Evolutionary conservation across 2,888 invertebrate genomes (phyloP).

Genomic region (Actias luna): DNA sequence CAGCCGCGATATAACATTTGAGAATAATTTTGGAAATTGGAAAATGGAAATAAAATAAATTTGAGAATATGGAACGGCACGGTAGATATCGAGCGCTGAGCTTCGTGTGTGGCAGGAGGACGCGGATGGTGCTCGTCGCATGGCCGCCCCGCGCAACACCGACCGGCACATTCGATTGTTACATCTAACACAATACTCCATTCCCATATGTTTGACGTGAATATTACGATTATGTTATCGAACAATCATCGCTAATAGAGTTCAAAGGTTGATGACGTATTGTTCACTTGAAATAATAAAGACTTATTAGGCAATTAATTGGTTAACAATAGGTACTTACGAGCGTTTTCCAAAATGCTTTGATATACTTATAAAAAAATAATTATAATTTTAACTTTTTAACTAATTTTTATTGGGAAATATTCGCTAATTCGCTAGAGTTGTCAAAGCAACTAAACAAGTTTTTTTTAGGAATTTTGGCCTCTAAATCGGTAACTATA

Average conservation of each 20-base stretch:
- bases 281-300: conserved; percentile 2
- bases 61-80: background rate
- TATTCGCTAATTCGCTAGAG: too few relatives aligned
- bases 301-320: background rate
- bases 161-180: conserved; percentile 20
- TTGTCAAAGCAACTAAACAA: too few relatives aligned
- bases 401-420: too few relatives aligned
- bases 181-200: conserved; percentile 20
- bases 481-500: too few relatives aligned
- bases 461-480: too few relatives aligned
- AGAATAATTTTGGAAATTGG: conserved; percentile 12
- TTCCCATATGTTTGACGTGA: conserved; percentile 18
- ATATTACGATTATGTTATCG: conserved; percentile 17
- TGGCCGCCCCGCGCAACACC: too few relatives aligned
- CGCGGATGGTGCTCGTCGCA: background rate
- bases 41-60: too few relatives aligned
- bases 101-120: conserved; percentile 18
- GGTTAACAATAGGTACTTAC: background rate
- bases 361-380: too few relatives aligned
- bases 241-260: conserved; percentile 15
- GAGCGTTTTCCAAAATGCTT: too few relatives aligned
- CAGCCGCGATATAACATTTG: background rate
- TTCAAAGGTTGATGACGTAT: conserved; percentile 8
- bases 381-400: too few relatives aligned
- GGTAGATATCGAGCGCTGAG: background rate